Percentiles rank a stretch among this genome's conserved stretches.
These are phyloP conservation scores for Atractosteus spatula DNA, from an alignment of 2,113 vertebrate genomes.

Conservation along the genomic window DNA sequence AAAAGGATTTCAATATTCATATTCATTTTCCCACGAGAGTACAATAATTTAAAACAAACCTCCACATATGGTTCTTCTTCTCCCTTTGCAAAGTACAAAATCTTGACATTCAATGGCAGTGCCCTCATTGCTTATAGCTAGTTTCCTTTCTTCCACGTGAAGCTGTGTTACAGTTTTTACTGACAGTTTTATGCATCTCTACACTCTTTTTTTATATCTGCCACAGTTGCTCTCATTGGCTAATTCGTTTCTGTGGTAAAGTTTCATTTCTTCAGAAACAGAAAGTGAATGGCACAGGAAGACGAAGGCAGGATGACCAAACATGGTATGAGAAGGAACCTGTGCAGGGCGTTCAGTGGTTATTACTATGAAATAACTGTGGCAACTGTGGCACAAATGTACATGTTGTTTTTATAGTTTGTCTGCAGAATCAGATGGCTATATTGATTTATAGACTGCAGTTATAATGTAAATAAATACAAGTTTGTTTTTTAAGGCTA, in stretches of 20 bases:
- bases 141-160: constrained; percentile 13
- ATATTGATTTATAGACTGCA: no score
- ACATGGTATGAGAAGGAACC: constrained; percentile 28
- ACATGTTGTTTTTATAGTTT: no score
- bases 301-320: constrained; percentile 33
- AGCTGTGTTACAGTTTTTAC: not conserved
- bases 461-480: no score
- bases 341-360: no score
- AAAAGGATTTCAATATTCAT: no score
- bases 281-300: not conserved
- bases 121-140: constrained; percentile 56
- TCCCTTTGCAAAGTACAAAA: constrained; percentile 75
- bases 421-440: no score
- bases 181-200: constrained; percentile 17
- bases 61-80: constrained; percentile 80
- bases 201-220: constrained; percentile 5
- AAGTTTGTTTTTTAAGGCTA: no score
- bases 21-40: no score
- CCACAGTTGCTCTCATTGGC: not conserved
- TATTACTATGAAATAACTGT: no score
- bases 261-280: constrained; percentile 43
- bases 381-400: no score
- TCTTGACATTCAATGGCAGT: constrained; percentile 63
- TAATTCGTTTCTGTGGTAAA: constrained; percentile 18
- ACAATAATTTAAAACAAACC: constrained; percentile 61